These are phyloP conservation scores for Tiphia femorata DNA, from an alignment of 2,888 invertebrate genomes.

Conservation along the genomic window DNA sequence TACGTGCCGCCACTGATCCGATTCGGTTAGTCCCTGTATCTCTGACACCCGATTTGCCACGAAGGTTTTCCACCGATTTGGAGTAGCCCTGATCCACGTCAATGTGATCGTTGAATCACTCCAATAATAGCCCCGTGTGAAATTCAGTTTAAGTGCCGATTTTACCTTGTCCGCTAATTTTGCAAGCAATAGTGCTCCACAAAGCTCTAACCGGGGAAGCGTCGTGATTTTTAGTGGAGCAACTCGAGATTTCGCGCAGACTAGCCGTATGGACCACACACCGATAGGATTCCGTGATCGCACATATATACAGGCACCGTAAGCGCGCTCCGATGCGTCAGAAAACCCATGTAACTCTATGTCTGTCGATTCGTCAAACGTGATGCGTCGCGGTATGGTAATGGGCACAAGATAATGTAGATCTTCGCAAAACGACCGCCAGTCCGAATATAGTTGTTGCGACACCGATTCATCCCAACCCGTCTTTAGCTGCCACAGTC, in stretches of 20 bases:
- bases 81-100: conserved; percentile 25
- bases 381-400: neutral
- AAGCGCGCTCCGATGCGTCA: neutral
- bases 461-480: conserved; percentile 8
- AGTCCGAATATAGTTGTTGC: neutral
- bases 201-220: neutral
- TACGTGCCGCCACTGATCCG: neutral
- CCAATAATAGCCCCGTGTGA: conserved; percentile 8
- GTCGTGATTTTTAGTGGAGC: neutral
- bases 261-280: neutral
- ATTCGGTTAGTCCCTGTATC: neutral
- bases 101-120: conserved; percentile 25
- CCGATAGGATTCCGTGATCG: neutral
- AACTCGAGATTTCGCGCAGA: neutral
- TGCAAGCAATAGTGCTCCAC: neutral
- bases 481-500: conserved; percentile 2
- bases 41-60: conserved; percentile 3
- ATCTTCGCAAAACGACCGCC: neutral
- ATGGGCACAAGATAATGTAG: neutral
- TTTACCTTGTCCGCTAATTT: neutral
- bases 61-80: conserved; percentile 8
- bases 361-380: rapidly evolving
- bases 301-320: neutral
- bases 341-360: neutral
- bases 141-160: neutral